Percentiles rank a stretch among this genome's conserved stretches.
phyloP scores from a whole-genome alignment of 2,113 vertebrate genomes.

The Todiramphus chloris region DNA sequence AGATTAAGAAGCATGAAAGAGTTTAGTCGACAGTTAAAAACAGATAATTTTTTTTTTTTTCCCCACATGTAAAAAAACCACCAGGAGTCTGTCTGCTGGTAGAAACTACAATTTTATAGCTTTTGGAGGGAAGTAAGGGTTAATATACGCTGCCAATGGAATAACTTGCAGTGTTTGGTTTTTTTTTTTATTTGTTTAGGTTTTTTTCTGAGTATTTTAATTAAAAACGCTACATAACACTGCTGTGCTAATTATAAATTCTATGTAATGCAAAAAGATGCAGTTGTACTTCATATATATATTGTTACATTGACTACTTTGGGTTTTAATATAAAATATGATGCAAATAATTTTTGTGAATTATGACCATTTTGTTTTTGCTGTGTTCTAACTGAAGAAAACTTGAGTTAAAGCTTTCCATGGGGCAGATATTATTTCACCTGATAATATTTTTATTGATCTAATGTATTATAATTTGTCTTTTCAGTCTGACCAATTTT shows the following conservation, averaged over 20 bases:
- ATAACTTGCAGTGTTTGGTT: background rate
- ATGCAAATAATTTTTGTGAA: background rate
- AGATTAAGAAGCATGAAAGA: background rate
- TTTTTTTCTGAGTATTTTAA: background rate
- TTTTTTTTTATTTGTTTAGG: no score
- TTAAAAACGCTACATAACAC: background rate
- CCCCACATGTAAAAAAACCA: rapidly evolving
- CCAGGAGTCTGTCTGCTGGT: rapidly evolving
- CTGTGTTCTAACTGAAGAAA: background rate
- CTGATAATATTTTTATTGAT: background rate
- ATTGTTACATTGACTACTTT: background rate
- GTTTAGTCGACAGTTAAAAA: background rate
- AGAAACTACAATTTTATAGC: rapidly evolving
- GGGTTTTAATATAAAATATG: background rate
- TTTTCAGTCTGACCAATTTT: background rate
- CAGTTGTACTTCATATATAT: background rate
- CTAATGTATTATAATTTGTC: background rate
- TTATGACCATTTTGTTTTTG: background rate
- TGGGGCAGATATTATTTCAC: background rate
- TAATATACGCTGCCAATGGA: background rate
- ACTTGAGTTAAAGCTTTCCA: background rate
- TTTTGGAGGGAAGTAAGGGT: background rate
- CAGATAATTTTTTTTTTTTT: background rate
- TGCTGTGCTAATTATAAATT: background rate
- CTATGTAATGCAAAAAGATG: background rate